Evolutionary conservation across 2,113 vertebrate species (phyloP).

Genomic region (Phyllopteryx taeniolatus): DNA sequence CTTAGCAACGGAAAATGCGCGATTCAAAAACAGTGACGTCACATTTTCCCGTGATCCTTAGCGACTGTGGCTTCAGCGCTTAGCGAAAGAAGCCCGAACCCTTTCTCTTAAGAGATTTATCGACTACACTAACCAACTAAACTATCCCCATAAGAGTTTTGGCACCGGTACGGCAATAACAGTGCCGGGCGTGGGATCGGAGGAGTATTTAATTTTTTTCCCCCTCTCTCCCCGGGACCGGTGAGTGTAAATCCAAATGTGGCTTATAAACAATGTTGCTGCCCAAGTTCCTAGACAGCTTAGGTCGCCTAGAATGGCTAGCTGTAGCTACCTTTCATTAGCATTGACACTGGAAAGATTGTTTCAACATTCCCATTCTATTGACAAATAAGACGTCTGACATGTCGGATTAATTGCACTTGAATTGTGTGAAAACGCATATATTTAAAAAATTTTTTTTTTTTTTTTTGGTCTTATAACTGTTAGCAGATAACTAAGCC

Average conservation of each 20-base stretch:
- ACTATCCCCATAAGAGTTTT: neutral
- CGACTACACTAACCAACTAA: slow-evolving; percentile 1
- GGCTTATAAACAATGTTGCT: slow-evolving; percentile 50
- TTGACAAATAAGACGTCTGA: neutral
- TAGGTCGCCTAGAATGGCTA: slow-evolving; percentile 7
- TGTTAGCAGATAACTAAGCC: too few species aligned
- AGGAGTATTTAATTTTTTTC: neutral
- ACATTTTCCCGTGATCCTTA: slow-evolving; percentile 76
- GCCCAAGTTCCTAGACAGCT: slow-evolving; percentile 46
- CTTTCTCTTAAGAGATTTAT: slow-evolving; percentile 12
- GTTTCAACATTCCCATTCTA: neutral
- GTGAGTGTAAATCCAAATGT: slow-evolving; percentile 26
- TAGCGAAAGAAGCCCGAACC: slow-evolving; percentile 38
- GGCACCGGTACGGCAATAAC: rapidly evolving
- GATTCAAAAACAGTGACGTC: slow-evolving; percentile 77
- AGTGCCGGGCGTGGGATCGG: neutral
- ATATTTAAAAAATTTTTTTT: neutral
- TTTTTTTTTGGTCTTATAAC: too few species aligned
- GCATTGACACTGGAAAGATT: neutral
- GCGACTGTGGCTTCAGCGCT: slow-evolving; percentile 50
- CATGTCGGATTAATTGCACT: neutral
- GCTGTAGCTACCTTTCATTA: slow-evolving; percentile 28
- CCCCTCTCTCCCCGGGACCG: slow-evolving; percentile 2
- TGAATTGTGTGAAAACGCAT: neutral
- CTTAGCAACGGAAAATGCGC: slow-evolving; percentile 69